phyloP scores from a whole-genome alignment of 1,140 invertebrate genomes.

The Drosophila punjabiensis region DNA sequence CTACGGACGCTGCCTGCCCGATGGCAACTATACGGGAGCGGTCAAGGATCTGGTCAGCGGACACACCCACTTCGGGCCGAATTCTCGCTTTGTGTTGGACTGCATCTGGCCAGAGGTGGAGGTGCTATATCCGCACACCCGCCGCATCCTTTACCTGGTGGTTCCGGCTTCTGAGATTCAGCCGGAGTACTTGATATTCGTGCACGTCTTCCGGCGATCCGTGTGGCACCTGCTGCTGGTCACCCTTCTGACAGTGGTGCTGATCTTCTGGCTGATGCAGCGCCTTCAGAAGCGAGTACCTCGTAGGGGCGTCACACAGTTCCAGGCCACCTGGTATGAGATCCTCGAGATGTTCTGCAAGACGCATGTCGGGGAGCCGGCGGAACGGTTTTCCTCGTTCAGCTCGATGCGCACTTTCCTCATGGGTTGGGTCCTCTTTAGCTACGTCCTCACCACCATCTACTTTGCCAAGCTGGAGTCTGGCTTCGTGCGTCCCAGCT shows the following conservation, averaged over 20 bases:
- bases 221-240: constrained; percentile 61
- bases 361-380: constrained; percentile 71
- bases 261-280: constrained; percentile 57
- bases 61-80: constrained; percentile 62
- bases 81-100: constrained; percentile 69
- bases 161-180: constrained; percentile 68
- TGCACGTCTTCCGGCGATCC: constrained; percentile 59
- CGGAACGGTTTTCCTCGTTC: constrained; percentile 40
- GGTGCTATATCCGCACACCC: constrained; percentile 62
- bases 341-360: constrained; percentile 69
- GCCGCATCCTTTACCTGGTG: constrained; percentile 56
- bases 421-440: constrained; percentile 75
- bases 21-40: constrained; percentile 66
- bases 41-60: constrained; percentile 56
- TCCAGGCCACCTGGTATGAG: constrained; percentile 58
- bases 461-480: constrained; percentile 81
- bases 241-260: constrained; percentile 58
- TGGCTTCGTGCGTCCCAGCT: constrained; percentile 69
- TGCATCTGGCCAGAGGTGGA: constrained; percentile 65
- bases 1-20: constrained; percentile 64
- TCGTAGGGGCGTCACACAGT: constrained; percentile 14
- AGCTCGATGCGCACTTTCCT: constrained; percentile 71
- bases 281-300: constrained; percentile 33
- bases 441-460: constrained; percentile 74
- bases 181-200: constrained; percentile 73